A percentile compares a stretch with the other conserved stretches of the same genome.
Conservation (phyloP, 2,888 invertebrate genomes). For the Caradrina clavipalpis region DNA sequence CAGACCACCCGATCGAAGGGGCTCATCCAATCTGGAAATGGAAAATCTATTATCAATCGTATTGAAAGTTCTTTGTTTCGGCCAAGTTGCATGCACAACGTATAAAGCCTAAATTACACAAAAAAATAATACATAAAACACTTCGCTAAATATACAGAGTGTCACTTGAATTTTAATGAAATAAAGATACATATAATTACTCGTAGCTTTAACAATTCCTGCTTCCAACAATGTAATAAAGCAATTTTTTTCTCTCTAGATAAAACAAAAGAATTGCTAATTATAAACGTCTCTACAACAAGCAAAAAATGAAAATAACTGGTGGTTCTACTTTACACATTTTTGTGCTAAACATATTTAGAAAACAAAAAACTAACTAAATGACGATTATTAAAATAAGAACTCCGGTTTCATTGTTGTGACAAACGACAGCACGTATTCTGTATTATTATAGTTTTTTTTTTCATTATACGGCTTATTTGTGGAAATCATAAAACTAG, state of each 20-base stretch:
- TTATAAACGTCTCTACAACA: no score
- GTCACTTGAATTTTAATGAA: slow-evolving; percentile 24
- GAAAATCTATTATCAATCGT: slow-evolving; percentile 92
- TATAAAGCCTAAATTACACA: slow-evolving; percentile 47
- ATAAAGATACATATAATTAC: slow-evolving; percentile 9
- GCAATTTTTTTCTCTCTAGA: not conserved
- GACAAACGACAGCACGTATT: not conserved
- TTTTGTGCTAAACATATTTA: not conserved
- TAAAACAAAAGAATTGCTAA: not conserved
- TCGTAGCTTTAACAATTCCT: not conserved
- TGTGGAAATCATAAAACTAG: slow-evolving; percentile 12
- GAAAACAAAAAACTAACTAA: not conserved
- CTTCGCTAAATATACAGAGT: slow-evolving; percentile 10
- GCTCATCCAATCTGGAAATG: slow-evolving; percentile 98
- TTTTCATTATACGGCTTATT: not conserved
- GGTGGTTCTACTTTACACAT: not conserved
- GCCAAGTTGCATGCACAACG: slow-evolving; percentile 81
- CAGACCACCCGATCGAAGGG: slow-evolving; percentile 98
- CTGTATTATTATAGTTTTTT: not conserved
- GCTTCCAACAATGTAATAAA: slow-evolving; percentile 9
- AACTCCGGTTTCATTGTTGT: not conserved
- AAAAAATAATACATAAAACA: slow-evolving; percentile 36
- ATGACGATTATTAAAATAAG: not conserved
- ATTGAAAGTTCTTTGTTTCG: slow-evolving; percentile 87
- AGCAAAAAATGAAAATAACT: not conserved